These are phyloP conservation scores for Cyprinella venusta DNA, from an alignment of 2,797 vertebrate species.

Conservation along the genomic window DNA sequence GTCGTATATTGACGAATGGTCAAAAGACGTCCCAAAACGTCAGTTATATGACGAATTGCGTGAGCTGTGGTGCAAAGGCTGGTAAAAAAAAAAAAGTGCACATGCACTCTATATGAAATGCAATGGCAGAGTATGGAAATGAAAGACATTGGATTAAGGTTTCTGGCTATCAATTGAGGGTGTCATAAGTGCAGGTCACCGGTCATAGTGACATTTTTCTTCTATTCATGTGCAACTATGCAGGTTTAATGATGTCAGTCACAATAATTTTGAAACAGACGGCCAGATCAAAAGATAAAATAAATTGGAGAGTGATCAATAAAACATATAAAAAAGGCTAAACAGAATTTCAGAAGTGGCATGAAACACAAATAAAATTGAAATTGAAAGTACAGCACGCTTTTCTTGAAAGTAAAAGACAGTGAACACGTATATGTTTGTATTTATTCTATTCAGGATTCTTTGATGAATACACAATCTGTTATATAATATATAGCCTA, in stretches of 20 bases:
- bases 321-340: neutral
- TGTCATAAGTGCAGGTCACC: slow-evolving; percentile 53
- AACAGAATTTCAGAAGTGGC: neutral
- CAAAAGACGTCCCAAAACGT: too few species aligned
- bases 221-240: slow-evolving; percentile 38
- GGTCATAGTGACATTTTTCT: slow-evolving; percentile 44
- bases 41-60: too few species aligned
- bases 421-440: neutral
- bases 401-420: neutral
- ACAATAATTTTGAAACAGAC: slow-evolving; percentile 16
- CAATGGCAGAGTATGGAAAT: neutral
- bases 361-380: neutral
- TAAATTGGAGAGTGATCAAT: slow-evolving; percentile 13
- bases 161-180: neutral
- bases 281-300: slow-evolving; percentile 45
- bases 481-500: neutral
- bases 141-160: neutral
- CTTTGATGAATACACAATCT: neutral
- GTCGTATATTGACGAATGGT: too few species aligned
- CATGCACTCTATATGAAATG: neutral
- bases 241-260: slow-evolving; percentile 53
- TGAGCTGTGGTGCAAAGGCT: neutral
- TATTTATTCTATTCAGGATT: neutral
- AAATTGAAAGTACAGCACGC: neutral
- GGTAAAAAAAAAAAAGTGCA: neutral